These are phyloP conservation scores for Lasiommata megera DNA, from an alignment of 2,888 invertebrate species.

Conservation along the genomic window DNA sequence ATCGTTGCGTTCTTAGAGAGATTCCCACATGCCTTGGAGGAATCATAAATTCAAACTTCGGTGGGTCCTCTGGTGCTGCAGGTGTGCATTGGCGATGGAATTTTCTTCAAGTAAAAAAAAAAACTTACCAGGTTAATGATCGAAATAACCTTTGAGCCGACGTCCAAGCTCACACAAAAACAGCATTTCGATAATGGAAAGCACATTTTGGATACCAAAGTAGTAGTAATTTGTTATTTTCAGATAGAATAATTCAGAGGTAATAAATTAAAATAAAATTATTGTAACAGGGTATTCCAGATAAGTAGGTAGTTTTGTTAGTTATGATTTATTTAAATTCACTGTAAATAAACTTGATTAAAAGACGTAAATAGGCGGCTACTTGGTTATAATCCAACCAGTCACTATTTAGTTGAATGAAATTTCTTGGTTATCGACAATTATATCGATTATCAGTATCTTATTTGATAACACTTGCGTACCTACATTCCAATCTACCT, in stretches of 20 bases:
- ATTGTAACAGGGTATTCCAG: no score
- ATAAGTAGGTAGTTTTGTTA: no score
- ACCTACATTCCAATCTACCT: not conserved
- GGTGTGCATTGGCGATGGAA: no score
- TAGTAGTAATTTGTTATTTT: not conserved
- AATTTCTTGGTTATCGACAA: not conserved
- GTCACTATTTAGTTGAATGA: not conserved
- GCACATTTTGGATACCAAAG: conserved; percentile 31
- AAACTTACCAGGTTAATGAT: conserved; percentile 36
- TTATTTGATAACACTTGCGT: not conserved
- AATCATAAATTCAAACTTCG: no score
- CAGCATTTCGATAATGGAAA: conserved; percentile 36
- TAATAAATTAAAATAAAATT: no score
- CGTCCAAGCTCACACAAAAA: conserved; percentile 36
- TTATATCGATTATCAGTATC: conserved; percentile 1
- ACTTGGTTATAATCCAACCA: no score
- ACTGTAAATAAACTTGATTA: not conserved
- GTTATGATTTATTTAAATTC: no score
- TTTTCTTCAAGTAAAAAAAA: not conserved
- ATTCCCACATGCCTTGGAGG: no score
- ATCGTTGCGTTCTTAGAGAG: no score
- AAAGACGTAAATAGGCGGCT: not conserved
- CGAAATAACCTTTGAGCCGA: conserved; percentile 38
- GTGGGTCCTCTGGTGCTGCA: no score
- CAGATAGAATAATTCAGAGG: no score